phyloP scores from a whole-genome alignment of 2,797 vertebrate species.

The Pipistrellus pipistrellus region DNA sequence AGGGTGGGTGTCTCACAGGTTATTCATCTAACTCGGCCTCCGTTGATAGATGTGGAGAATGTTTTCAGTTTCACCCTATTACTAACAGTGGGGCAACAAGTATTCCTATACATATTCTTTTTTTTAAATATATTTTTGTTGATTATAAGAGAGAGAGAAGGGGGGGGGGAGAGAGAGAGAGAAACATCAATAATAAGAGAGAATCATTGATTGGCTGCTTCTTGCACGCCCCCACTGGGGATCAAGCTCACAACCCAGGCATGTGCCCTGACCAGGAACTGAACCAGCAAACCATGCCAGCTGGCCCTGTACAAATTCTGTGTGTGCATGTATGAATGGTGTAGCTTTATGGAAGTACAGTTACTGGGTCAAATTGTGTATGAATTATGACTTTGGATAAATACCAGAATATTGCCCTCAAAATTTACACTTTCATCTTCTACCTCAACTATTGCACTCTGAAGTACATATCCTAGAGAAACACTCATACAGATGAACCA shows the following conservation, averaged over 20 bases:
- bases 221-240: too few relatives aligned
- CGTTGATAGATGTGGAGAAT: background rate
- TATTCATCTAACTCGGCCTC: background rate
- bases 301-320: background rate
- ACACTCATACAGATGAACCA: background rate
- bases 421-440: background rate
- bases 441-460: background rate
- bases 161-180: too few relatives aligned
- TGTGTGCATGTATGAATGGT: background rate
- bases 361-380: conserved; percentile 8
- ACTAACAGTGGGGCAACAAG: background rate
- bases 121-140: too few relatives aligned
- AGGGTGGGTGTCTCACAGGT: background rate
- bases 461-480: background rate
- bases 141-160: too few relatives aligned
- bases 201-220: too few relatives aligned
- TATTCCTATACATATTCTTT: background rate
- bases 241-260: too few relatives aligned
- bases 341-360: conserved; percentile 16
- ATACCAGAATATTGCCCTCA: conserved; percentile 2
- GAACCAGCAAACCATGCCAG: too few relatives aligned
- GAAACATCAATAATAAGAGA: too few relatives aligned
- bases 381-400: conserved; percentile 38
- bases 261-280: too few relatives aligned
- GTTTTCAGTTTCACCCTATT: background rate